Base-by-base conservation (phyloP, 2,113 vertebrate species). In the Numida meleagris region DNA sequence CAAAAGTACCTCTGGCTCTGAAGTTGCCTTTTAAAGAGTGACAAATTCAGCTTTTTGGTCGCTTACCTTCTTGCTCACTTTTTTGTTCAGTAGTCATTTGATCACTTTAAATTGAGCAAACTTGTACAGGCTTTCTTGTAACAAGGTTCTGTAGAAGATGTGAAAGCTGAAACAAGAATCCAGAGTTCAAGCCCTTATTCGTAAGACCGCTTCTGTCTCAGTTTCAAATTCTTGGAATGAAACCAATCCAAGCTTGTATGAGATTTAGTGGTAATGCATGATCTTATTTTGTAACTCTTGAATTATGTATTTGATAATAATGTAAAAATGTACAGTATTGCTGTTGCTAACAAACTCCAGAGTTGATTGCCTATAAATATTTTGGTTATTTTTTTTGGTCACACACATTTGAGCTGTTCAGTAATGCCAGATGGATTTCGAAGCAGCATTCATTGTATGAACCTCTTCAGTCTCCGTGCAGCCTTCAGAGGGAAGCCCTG, bases 291-390 rank as follows among this genome's bases (percentile, higher is more conserved):
- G 94, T 98, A 98, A 97, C 90, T 95, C 95, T 94, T 96, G 72
- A 93, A 96, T 96, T 97, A 96, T 96, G 97, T 98, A 97, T 97
- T 97, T 98, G 97, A 97, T 97, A 95, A 97, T 68, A 84, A 92
- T 98, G 97, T 98, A 98, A 97, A 97, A 97, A 98, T 98, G 98
- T 98, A 98, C 98, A 98, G 98, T 98, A 93, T 97, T 98, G 96
- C 92, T 97, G 97, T 97, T 95, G 94, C 95, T 97, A 97, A 93
- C 96, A 95, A 97, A 95, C 96, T 97, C 94, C 94, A 94, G 96
- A 98, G 81, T 95, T 86, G 91, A 96, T 96, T 96, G 96, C 96
- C 93, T 98, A 97, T 97, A 98, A 97, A 96, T 97, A 98, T 93
- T 98, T 87, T 94, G 94, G 96, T 95, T 95, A 86, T 96, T 87